A percentile compares a stretch with the other conserved stretches of the same genome.
Conservation (phyloP, 1,140 invertebrate genomes). For the Mactra quadrangularis region DNA sequence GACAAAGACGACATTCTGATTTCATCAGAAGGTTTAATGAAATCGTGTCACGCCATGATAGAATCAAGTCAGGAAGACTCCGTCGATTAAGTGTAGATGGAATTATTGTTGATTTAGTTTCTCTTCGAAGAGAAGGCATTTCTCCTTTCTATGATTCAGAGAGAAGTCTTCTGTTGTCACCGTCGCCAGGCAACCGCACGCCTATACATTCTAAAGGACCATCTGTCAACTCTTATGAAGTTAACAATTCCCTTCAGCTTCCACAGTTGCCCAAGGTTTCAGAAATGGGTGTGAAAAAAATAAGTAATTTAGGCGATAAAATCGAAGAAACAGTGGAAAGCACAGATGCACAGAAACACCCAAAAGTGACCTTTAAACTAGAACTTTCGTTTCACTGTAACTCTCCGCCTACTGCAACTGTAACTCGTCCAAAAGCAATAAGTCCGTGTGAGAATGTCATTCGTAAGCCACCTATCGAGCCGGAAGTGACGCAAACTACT, state of each 20-base stretch:
- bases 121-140: background rate
- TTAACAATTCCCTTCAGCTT: background rate
- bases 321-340: background rate
- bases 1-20: conserved; percentile 12
- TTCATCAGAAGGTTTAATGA: conserved; percentile 8
- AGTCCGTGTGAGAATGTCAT: background rate
- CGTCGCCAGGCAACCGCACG: background rate
- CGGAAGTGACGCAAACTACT: background rate
- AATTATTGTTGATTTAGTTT: conserved; percentile 8
- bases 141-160: background rate
- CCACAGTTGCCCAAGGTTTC: no score
- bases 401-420: background rate
- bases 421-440: background rate
- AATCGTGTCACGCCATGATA: background rate
- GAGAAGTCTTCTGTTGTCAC: background rate
- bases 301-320: background rate
- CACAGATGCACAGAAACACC: background rate
- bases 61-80: background rate
- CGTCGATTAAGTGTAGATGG: conserved; percentile 15
- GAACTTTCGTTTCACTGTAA: conserved; percentile 24
- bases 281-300: background rate
- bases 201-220: background rate
- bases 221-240: background rate
- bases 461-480: background rate
- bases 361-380: background rate